Evolutionary conservation across 1,140 invertebrate species (phyloP).

Genomic region (Calephelis virginiensis): DNA sequence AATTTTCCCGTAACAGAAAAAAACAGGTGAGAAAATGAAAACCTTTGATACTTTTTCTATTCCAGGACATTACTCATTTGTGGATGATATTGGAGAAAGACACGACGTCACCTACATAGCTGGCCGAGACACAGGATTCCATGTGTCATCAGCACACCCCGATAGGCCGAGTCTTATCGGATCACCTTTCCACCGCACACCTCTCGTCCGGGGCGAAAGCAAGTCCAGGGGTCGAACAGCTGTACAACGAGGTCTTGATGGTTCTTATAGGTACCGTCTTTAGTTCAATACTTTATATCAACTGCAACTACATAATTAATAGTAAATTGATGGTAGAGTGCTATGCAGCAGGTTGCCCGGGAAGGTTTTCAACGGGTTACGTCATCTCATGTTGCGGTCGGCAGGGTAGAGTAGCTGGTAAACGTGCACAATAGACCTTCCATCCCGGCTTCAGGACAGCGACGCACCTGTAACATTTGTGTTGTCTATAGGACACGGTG

Average conservation of each 20-base stretch:
- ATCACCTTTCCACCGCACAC: constrained; percentile 78
- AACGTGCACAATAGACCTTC: no score
- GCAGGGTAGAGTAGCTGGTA: no score
- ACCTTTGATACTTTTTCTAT: not conserved
- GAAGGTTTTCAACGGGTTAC: no score
- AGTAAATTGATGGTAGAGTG: no score
- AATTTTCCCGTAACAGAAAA: no score
- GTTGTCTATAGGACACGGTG: no score
- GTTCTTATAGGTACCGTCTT: constrained; percentile 79
- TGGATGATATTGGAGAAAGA: constrained; percentile 85
- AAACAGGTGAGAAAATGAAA: not conserved
- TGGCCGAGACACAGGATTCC: constrained; percentile 84
- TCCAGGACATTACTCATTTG: constrained; percentile 82
- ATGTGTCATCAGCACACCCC: constrained; percentile 84
- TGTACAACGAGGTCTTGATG: constrained; percentile 80
- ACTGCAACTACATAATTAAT: no score
- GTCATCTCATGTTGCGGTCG: no score
- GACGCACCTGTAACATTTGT: no score
- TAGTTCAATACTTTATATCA: not conserved
- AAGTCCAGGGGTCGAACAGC: constrained; percentile 80
- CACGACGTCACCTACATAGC: constrained; percentile 86
- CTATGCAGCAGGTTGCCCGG: no score
- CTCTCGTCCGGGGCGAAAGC: constrained; percentile 74
- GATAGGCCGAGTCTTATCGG: constrained; percentile 80
- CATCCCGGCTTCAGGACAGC: no score